Evolutionary conservation across 2,888 invertebrate species (phyloP), one percentile per base, ranked within the genome.

Genomic region (Spodoptera exigua): DNA sequence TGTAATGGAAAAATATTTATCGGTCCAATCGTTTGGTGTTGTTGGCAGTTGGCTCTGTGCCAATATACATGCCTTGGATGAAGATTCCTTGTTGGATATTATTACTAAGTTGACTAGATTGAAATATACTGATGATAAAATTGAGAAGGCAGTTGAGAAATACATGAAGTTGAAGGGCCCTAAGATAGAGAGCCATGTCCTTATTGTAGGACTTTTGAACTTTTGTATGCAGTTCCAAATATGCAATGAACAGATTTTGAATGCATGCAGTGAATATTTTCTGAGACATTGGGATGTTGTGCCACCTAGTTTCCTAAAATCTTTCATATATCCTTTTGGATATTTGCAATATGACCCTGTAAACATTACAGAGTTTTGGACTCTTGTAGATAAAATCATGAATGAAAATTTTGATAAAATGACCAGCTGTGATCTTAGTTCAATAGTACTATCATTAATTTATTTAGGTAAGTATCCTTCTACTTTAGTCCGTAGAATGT

Each of bases 391-490:
- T 81, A 83, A 86, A 14, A 84, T 92, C 41, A 78, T 96, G n/a
- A 80, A 90, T 43, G 85, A 92, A 16, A 95, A 95, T 59, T 96
- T 96, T 85, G 80, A 90, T 4, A 95, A 95, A 78, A 92, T 96
- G 57, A 89, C 89, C 56, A 88, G 95, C 27, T 93, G 95, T 69
- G 95, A 96, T 75, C 83, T 95, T 10, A 85, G 96, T 37, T 95
- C 95, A 59, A 93, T 96, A 62, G 84, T 96, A 57, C 86, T 96
- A n/a, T 94, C 96, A 9, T 96, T 95, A 78, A 92, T 96, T 49
- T 96, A 96, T 83, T 80, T 96, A 27, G 93, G 95, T 48, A 95
- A 95, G 77, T 95, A 95, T 86, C 96, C 96, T 4, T 72, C 95
- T 3, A 95, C 95, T 75, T 95, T 96, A 76, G 91, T 95, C 0